phyloP scores from a whole-genome alignment of 2,888 invertebrate genomes.

The Epinotia demarniana region DNA sequence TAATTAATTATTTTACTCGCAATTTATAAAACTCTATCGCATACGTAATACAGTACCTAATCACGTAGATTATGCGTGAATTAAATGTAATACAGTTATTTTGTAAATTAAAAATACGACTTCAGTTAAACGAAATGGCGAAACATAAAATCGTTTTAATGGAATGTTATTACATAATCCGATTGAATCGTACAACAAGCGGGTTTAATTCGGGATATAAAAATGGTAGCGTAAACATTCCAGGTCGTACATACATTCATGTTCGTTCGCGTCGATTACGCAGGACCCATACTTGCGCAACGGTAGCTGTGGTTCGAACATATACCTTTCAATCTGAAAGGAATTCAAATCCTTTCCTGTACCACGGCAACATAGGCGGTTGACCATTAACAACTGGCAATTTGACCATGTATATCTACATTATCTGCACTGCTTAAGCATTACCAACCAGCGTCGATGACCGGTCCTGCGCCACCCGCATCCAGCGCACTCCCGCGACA shows the following conservation, averaged over 20 bases:
- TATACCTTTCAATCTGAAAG: no score
- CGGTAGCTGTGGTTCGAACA: no score
- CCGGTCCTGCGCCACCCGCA: no score
- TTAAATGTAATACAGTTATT: not conserved
- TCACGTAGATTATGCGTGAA: not conserved
- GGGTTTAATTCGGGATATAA: conserved; percentile 32
- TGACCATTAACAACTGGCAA: no score
- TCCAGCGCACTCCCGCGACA: no score
- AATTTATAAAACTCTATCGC: no score
- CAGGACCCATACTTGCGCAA: not conserved
- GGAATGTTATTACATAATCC: conserved; percentile 20
- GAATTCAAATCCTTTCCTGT: no score
- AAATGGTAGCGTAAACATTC: conserved; percentile 29
- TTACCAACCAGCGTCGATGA: not conserved
- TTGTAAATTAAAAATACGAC: not conserved
- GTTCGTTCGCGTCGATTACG: not conserved
- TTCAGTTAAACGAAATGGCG: conserved; percentile 6
- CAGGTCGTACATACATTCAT: conserved; percentile 3
- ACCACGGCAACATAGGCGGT: no score
- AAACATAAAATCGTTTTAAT: conserved; percentile 20
- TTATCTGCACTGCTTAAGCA: not conserved
- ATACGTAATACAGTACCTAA: no score
- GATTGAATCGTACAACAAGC: conserved; percentile 27
- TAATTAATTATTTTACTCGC: no score
- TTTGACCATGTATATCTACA: not conserved